A percentile compares a stretch with the other conserved stretches of the same genome.
Conservation (phyloP, 2,888 invertebrate species). For the Galeopsomyia nigrocyanea region DNA sequence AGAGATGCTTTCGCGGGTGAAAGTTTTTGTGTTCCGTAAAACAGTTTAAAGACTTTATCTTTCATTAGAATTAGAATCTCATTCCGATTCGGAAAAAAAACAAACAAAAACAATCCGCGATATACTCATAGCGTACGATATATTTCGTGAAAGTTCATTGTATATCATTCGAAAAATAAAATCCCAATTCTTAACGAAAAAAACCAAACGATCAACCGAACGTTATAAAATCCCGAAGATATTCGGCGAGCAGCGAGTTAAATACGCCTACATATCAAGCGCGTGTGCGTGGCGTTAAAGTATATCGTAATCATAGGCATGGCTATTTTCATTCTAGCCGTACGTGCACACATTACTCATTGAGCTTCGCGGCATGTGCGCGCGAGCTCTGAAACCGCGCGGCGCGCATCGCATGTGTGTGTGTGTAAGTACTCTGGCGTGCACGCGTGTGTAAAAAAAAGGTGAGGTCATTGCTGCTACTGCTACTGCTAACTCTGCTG, state of each 20-base stretch:
- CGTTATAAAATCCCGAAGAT: too few relatives aligned
- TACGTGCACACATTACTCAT: conserved; percentile 1
- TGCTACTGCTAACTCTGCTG: not conserved
- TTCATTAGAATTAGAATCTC: conserved; percentile 25
- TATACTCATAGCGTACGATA: too few relatives aligned
- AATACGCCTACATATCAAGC: conserved; percentile 12
- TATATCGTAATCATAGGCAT: conserved; percentile 17
- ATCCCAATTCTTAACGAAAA: too few relatives aligned
- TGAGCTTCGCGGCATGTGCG: not conserved
- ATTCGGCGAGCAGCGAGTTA: too few relatives aligned
- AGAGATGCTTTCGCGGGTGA: conserved; percentile 25
- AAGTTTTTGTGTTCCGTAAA: conserved; percentile 37
- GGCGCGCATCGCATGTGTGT: too few relatives aligned
- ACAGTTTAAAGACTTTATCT: conserved; percentile 9
- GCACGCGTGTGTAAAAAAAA: not conserved
- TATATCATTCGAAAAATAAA: too few relatives aligned
- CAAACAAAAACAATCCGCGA: too few relatives aligned
- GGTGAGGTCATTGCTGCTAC: not conserved
- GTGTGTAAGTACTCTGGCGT: too few relatives aligned
- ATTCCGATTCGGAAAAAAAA: too few relatives aligned
- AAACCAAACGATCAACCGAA: too few relatives aligned
- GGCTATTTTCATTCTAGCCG: conserved; percentile 25
- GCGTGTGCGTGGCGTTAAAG: not conserved
- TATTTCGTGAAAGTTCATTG: too few relatives aligned
- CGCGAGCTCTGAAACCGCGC: too few relatives aligned